Evolutionary conservation across 2,888 invertebrate genomes (phyloP).

Genomic region (Caenorhabditis wallacei): DNA sequence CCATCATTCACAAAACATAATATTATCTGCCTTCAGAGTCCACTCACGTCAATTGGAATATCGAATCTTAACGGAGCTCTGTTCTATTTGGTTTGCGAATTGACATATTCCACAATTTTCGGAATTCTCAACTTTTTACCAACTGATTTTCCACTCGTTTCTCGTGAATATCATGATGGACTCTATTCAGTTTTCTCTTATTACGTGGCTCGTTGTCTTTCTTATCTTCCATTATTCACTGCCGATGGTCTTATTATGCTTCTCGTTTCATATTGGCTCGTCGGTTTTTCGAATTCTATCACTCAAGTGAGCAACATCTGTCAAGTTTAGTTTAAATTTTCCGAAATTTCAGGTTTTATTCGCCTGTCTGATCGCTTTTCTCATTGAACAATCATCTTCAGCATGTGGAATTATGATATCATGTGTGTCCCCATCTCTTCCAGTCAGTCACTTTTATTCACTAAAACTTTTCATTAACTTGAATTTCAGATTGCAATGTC

Average conservation of each 20-base stretch:
- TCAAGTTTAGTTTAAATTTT: too few relatives aligned
- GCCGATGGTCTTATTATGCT: slow-evolving; percentile 91
- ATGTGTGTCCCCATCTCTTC: slow-evolving; percentile 79
- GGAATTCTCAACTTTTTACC: slow-evolving; percentile 94
- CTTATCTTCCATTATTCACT: slow-evolving; percentile 79
- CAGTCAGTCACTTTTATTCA: slow-evolving; percentile 53
- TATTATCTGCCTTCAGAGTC: slow-evolving; percentile 80
- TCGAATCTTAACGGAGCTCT: slow-evolving; percentile 95
- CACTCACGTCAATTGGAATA: slow-evolving; percentile 89
- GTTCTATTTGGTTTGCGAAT: slow-evolving; percentile 88
- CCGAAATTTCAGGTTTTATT: slow-evolving; percentile 64
- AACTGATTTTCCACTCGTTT: slow-evolving; percentile 92
- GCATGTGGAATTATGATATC: slow-evolving; percentile 81
- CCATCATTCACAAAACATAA: neutral
- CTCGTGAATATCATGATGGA: slow-evolving; percentile 93
- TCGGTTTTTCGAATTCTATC: slow-evolving; percentile 86
- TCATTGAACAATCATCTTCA: slow-evolving; percentile 76
- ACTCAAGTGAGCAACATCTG: slow-evolving; percentile 66
- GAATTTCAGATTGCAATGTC: slow-evolving; percentile 68
- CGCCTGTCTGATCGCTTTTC: slow-evolving; percentile 70
- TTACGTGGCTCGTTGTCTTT: slow-evolving; percentile 79
- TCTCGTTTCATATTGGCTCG: slow-evolving; percentile 91
- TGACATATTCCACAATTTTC: slow-evolving; percentile 92
- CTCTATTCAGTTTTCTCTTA: slow-evolving; percentile 88
- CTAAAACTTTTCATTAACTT: slow-evolving; percentile 47